Base-by-base conservation (phyloP, 2,888 invertebrate species). In the Dermolepida albohirtum region DNA sequence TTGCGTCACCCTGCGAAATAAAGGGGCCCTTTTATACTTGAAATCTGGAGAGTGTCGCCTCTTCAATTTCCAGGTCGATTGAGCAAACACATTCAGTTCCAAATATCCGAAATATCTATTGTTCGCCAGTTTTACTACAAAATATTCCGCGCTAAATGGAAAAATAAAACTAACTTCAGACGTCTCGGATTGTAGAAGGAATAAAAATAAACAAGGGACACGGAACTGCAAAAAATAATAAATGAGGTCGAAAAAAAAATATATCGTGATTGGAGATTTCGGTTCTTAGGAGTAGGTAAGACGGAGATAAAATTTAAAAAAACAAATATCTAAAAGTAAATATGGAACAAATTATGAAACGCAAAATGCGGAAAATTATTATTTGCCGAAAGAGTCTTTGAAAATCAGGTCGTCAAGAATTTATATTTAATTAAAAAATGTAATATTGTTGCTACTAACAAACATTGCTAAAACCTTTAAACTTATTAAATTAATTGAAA, bases 1-100 rank as follows among this genome's bases (percentile, higher is more conserved):
- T 22, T n/a, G 40, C 22, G 4, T 40, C 22, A 16, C 34, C 17
- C 40, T 40, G 11, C 41, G 41, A 41, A 11, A 5, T 11, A 11
- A n/a, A 39, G 54, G 11, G 11, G 16, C 41, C 14, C 41, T 41
- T 17, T 14, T 40, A 14, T 22, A 16, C 40, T 40, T 41, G 40
- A 55, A 55, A 55, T 55, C 41, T 55, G 16, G 40, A 40, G 17
- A 55, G 40, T 6, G 29, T 10, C 41, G 40, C 55, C 17, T 14
- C 41, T 55, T 55, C 55, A 55, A 55, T 55, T 55, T 55, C 55
- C 55, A 55, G 55, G 55, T 55, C 55, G 55, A 55, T 55, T 55
- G 55, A 55, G 55, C 55, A 55, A 55, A 55, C 40, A 55, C 47
- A 47, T 55, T 55, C 55, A 55, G 55, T 55, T 55, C 14, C 41